phyloP scores from a whole-genome alignment of 1,140 invertebrate species.

The Pachyrhynchus sulphureomaculatus region DNA sequence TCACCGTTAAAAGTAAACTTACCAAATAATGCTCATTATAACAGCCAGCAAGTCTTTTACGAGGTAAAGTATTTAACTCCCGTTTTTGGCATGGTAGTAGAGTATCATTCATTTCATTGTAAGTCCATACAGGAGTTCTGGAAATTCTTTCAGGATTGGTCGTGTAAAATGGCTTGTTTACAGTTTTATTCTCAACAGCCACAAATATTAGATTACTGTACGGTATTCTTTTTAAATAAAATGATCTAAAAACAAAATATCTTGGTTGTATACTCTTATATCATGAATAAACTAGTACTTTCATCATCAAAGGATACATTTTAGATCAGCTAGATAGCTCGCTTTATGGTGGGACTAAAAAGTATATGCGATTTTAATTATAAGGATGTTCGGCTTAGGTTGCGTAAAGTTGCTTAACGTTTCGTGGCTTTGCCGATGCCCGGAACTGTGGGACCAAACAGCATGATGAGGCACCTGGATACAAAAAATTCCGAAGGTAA shows the following conservation, averaged over 20 bases:
- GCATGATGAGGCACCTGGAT: too few species aligned
- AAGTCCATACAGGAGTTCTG: conserved; percentile 36
- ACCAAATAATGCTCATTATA: conserved; percentile 72
- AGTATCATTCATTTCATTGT: conserved; percentile 50
- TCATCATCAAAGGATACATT: too few species aligned
- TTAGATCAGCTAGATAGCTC: too few species aligned
- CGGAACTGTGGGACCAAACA: too few species aligned
- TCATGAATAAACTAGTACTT: not conserved
- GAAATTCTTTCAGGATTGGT: conserved; percentile 48
- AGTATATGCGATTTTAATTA: too few species aligned
- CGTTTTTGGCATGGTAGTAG: conserved; percentile 72
- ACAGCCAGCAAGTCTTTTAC: conserved; percentile 69
- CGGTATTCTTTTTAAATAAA: conserved; percentile 69
- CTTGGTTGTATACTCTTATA: not conserved
- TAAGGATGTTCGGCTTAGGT: too few species aligned
- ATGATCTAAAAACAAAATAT: conserved; percentile 59
- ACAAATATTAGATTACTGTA: conserved; percentile 80
- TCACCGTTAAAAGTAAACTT: conserved; percentile 35
- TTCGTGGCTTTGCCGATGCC: too few species aligned
- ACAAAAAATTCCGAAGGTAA: too few species aligned
- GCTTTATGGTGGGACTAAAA: too few species aligned
- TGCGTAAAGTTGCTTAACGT: too few species aligned
- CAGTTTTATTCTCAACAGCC: conserved; percentile 59
- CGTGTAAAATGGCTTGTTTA: conserved; percentile 42
- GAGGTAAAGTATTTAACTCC: conserved; percentile 64